Base-by-base conservation (phyloP, 2,888 invertebrate genomes). In the Orchesella flavescens region DNA sequence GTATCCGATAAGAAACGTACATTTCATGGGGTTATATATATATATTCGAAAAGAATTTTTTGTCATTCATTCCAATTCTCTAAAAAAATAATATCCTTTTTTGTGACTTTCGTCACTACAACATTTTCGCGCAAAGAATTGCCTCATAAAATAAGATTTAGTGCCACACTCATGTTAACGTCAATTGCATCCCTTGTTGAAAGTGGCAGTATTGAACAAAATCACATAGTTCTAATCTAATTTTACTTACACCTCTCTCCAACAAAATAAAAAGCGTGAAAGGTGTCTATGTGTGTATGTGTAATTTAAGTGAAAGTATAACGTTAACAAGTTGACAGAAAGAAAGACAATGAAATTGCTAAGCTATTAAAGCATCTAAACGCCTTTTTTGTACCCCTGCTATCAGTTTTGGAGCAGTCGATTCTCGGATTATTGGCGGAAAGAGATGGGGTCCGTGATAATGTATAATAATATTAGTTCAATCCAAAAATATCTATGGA, bases 401-500 rank as follows among this genome's bases (percentile, higher is more conserved):
- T 15, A 49, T 49, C 12, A 12, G 49, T 49, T 49, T 15, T 53
- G n/a, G 17, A 23, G 23, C 63, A n/a, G 49, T 15, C 63, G 49
- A 49, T 74, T 74, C 13, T 24, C 44, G 9, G 46, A 74, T 19
- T 19, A 72, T 53, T 24, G 23, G 13, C 21, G n/a, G 68, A 73
- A 59, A 44, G 73, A 73, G 43, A 75, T 66, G 53, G 66, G 53
- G 34, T 57, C 5, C 68, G 17, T n/a, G 43, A 46, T 55, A 65
- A 75, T 68, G 59, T 59, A 46, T 68, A 68, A 59, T 61, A 17
- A 69, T 71, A 71, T 61, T 78, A 78, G 71, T 71, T 49, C 77
- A 78, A 78, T 78, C 71, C 59, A 69, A 49, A 68, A 77, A 59
- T 61, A 78, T 78, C 77, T 69, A 78, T 59, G 34, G 49, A n/a